These are phyloP conservation scores for Chiroxiphia lanceolata DNA, from an alignment of 2,797 vertebrate genomes.

Conservation along the genomic window DNA sequence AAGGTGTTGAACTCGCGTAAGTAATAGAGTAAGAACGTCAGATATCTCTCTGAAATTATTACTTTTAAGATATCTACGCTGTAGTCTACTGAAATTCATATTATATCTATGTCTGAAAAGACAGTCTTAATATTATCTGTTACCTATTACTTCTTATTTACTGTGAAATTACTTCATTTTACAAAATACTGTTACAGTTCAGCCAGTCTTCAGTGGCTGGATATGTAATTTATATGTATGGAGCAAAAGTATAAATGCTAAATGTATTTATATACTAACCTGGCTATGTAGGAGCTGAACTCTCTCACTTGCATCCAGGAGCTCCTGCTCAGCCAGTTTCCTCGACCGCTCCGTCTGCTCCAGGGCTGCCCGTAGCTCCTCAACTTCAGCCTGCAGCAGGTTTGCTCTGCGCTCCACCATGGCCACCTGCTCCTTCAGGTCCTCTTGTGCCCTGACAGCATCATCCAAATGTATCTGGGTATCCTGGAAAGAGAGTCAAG, in stretches of 20 bases:
- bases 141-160: background rate
- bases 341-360: background rate
- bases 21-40: background rate
- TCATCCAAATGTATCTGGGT: background rate
- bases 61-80: background rate
- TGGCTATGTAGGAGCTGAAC: background rate
- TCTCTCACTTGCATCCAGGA: background rate
- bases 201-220: background rate
- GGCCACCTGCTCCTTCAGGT: constrained; percentile 35
- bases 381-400: constrained; percentile 76
- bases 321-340: background rate
- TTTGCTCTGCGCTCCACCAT: constrained; percentile 79
- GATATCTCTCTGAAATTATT: too few species aligned
- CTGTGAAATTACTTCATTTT: background rate
- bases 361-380: constrained; percentile 60
- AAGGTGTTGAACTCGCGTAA: background rate
- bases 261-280: constrained; percentile 11
- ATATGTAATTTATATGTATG: background rate
- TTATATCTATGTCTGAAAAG: background rate
- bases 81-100: background rate
- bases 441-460: background rate
- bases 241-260: background rate
- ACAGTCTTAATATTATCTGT: background rate
- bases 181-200: background rate
- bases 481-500: constrained; percentile 41